Evolutionary conservation across 2,113 vertebrate species (phyloP).

Genomic region (Sciurus niger): DNA sequence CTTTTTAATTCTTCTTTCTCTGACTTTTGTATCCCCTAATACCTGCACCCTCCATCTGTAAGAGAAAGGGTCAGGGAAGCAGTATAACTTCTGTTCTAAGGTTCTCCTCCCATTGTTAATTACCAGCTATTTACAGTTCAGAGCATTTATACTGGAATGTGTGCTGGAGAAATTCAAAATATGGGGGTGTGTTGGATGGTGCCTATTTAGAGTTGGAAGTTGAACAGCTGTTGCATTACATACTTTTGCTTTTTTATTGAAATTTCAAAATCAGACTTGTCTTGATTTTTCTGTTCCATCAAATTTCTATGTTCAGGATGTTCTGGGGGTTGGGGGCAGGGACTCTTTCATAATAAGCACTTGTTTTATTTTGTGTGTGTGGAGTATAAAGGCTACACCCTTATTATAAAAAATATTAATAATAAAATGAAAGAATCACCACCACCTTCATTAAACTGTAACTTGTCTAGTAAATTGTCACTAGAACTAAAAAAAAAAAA

Average conservation of each 20-base stretch:
- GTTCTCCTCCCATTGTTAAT: constrained; percentile 83
- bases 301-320: no score
- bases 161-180: constrained; percentile 87
- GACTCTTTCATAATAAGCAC: no score
- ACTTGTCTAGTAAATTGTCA: no score
- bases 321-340: no score
- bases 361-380: no score
- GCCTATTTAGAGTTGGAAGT: constrained; percentile 89
- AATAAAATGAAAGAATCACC: no score
- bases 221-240: constrained; percentile 91
- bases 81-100: constrained; percentile 85
- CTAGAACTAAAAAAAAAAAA: no score
- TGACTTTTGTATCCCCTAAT: constrained; percentile 74
- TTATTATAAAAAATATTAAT: no score
- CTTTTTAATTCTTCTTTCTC: constrained; percentile 79
- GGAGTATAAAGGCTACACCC: no score
- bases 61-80: constrained; percentile 83
- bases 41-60: constrained; percentile 49
- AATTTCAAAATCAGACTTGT: constrained; percentile 86
- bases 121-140: constrained; percentile 84
- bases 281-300: no score
- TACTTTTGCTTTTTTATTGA: constrained; percentile 89
- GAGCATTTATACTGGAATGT: constrained; percentile 86
- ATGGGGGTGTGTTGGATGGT: constrained; percentile 85
- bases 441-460: no score